A percentile compares a stretch with the other conserved stretches of the same genome.
Evolutionary conservation across 1,140 invertebrate genomes (phyloP).

Genomic region (Berghia stephanieae): DNA sequence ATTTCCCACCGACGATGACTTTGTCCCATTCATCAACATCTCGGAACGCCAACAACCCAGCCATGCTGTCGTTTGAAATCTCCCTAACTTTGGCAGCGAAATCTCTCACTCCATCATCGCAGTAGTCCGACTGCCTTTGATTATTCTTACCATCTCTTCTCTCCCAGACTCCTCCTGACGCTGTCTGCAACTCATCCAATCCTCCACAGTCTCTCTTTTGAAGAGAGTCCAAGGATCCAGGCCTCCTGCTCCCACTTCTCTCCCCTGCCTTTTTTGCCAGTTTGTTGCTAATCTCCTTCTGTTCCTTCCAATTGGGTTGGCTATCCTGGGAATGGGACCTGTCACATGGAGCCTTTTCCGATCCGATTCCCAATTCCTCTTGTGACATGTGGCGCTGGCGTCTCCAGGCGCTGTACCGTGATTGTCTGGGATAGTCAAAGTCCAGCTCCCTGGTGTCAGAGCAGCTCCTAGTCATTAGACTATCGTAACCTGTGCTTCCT

Average conservation of each 20-base stretch:
- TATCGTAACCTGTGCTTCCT: neutral
- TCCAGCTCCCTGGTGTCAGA: conserved; percentile 35
- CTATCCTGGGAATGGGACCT: conserved; percentile 58
- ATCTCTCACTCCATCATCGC: neutral
- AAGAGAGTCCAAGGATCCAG: conserved; percentile 26
- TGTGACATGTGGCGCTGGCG: conserved; percentile 39
- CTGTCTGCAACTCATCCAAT: neutral
- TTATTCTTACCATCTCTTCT: conserved; percentile 20
- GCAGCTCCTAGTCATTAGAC: conserved; percentile 39
- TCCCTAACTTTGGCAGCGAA: conserved; percentile 22
- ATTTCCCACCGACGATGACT: neutral
- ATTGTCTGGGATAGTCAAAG: conserved; percentile 30
- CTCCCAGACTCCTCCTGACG: neutral
- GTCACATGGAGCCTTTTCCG: neutral
- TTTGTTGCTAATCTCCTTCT: conserved; percentile 64
- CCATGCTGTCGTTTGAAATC: conserved; percentile 15
- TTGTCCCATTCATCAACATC: neutral
- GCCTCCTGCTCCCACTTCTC: neutral
- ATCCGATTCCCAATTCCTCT: conserved; percentile 26
- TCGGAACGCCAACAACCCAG: conserved; percentile 5
- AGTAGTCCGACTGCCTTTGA: neutral
- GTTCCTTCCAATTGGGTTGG: conserved; percentile 49
- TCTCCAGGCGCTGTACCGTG: conserved; percentile 42
- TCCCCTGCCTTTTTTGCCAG: conserved; percentile 37
- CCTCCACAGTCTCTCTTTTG: conserved; percentile 6